phyloP scores from a whole-genome alignment of 2,888 invertebrate genomes.

The Papilio demoleus region DNA sequence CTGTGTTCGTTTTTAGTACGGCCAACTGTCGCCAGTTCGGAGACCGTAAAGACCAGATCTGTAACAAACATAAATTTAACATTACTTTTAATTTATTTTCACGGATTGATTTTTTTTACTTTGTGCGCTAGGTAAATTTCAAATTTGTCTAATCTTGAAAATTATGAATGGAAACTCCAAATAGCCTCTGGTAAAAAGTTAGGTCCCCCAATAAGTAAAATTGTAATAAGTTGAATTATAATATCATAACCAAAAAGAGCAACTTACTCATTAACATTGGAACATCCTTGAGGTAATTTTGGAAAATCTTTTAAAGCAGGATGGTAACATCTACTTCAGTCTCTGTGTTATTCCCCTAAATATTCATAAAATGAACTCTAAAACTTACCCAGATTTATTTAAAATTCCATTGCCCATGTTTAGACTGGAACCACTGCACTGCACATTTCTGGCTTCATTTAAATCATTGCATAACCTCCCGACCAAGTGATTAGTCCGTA shows the following conservation, averaged over 20 bases:
- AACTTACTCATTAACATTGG: not conserved
- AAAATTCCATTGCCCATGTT: constrained; percentile 43
- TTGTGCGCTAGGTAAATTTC: not conserved
- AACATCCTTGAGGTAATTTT: not conserved
- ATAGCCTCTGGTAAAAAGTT: no score
- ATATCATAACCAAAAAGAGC: not conserved
- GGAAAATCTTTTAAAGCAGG: no score
- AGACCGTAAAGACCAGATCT: constrained; percentile 43
- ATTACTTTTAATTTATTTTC: not conserved
- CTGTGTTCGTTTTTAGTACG: constrained; percentile 36
- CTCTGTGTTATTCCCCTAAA: no score
- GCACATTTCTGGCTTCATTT: constrained; percentile 24
- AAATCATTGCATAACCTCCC: constrained; percentile 49
- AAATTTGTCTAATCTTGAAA: not conserved
- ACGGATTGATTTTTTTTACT: not conserved
- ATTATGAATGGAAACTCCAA: no score
- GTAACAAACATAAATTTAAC: constrained; percentile 31
- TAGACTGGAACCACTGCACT: constrained; percentile 40
- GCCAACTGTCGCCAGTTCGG: constrained; percentile 42
- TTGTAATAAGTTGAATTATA: no score
- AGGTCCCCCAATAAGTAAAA: no score
- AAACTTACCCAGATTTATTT: constrained; percentile 44
- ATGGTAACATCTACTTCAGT: no score
- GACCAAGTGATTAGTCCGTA: constrained; percentile 50
- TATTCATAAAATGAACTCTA: no score